Evolutionary conservation across 30 jellyfish, hydroid and myxozoan species (phyloP), one percentile per base, ranked within the genome.

Genomic region (Pseudorhiza aurosa): DNA sequence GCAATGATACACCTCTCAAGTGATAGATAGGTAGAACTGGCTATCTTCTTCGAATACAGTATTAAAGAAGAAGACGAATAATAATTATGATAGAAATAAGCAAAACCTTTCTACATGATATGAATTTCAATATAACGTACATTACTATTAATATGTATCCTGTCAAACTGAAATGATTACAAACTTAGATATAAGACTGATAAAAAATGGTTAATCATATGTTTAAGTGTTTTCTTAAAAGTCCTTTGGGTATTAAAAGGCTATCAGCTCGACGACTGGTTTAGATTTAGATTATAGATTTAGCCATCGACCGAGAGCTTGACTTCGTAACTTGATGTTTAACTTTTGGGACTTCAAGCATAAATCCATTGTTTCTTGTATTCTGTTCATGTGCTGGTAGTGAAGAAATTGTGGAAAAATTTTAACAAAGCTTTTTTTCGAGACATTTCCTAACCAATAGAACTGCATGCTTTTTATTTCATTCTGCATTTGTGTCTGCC

Each of bases 391-490:
- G 72, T 44, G 83, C 19, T 69, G 46, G 30, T 21, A 69, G 4
- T 31, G 21, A 28, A 50, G 44, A 69, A 65, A 22, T 37, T 19
- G 27, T 42, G 21, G 31, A 42, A 28, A 43, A 43, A 44, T 43
- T 69, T 50, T 35, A 37, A 47, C 83, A 69, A 15, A 35, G 25
- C 69, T 73, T 35, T 70, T 73, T 58, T 46, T 73, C 62, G 74
- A 73, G 26, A 50, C 78, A 73, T 73, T 73, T 73, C 51, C 87
- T 36, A 56, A 73, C 87, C 47, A 73, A 65, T 35, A 47, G 26
- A 47, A 69, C 36, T 27, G 77, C 31, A 51, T 36, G 87, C 45
- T 73, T 47, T 65, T 50, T 70, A 11, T 39, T 70, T 70, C 45
- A 44, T 26, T 70, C 45, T 70, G 19, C 77, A 39, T 39, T 49